Evolutionary conservation across 2,888 invertebrate genomes (phyloP).

Genomic region (Eueremaeus valkanovi): DNA sequence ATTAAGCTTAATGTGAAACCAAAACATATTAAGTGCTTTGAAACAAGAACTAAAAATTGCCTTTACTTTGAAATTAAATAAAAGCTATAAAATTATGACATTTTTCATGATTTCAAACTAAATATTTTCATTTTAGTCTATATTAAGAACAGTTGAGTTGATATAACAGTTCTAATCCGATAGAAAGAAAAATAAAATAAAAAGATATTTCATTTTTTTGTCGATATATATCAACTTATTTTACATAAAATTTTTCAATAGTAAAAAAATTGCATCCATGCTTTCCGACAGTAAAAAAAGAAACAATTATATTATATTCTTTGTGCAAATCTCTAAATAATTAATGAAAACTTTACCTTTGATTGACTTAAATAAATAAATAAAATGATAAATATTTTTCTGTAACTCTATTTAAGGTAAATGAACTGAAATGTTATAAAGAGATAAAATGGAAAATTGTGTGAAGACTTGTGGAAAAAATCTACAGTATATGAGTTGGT

Average conservation of each 20-base stretch:
- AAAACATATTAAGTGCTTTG: too few relatives aligned
- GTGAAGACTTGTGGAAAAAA: too few relatives aligned
- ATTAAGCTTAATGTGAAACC: too few relatives aligned
- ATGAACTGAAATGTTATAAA: not conserved
- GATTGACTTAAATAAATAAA: not conserved
- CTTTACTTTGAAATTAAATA: too few relatives aligned
- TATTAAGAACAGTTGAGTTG: not conserved
- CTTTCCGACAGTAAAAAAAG: not conserved
- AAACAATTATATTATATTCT: not conserved
- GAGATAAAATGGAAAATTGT: not conserved
- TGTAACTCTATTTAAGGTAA: not conserved
- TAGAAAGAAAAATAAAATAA: not conserved
- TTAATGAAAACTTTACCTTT: not conserved
- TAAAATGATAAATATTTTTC: not conserved
- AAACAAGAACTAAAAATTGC: too few relatives aligned
- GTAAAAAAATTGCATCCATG: too few relatives aligned
- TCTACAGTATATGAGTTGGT: not conserved
- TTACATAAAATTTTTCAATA: not conserved
- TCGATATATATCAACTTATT: not conserved
- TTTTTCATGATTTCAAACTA: not conserved
- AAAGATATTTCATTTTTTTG: not conserved
- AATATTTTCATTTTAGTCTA: slow-evolving; percentile 1
- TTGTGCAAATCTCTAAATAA: too few relatives aligned
- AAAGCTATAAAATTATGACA: not conserved
- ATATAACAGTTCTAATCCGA: not conserved